Evolutionary conservation across 2,888 invertebrate genomes (phyloP).

Genomic region (Diplolepis rosae): DNA sequence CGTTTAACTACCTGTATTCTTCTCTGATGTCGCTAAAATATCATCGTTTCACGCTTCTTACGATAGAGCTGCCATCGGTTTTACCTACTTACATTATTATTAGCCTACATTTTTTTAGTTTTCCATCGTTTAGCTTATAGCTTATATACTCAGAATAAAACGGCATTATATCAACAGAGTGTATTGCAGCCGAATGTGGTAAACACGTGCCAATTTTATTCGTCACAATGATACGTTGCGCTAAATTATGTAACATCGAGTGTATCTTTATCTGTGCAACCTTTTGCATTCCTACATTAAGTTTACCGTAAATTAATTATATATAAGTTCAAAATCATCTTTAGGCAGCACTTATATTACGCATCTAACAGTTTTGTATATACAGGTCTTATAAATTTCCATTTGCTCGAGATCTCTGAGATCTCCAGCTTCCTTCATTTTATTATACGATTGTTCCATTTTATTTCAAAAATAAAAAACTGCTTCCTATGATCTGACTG

Average conservation of each 20-base stretch:
- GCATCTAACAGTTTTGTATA: conserved; percentile 18
- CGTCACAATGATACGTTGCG: neutral
- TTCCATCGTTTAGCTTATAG: neutral
- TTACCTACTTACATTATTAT: conserved; percentile 26
- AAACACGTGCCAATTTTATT: conserved; percentile 11
- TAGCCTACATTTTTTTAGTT: conserved; percentile 9
- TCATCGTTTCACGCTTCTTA: neutral
- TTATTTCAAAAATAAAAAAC: neutral
- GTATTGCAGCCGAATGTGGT: conserved; percentile 24
- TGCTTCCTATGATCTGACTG: neutral
- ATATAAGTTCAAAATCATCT: conserved; percentile 6
- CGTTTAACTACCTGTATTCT: neutral
- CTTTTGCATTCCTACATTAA: conserved; percentile 22
- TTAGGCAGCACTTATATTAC: conserved; percentile 6
- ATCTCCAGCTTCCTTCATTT: neutral
- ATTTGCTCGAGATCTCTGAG: conserved; percentile 6
- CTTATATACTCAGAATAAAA: conserved; percentile 14
- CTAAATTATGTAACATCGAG: conserved; percentile 23
- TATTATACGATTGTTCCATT: neutral
- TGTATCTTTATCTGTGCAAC: conserved; percentile 26
- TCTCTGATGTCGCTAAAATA: neutral
- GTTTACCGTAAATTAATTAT: conserved; percentile 24
- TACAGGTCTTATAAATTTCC: conserved; percentile 1
- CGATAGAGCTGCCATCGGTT: conserved; percentile 18
- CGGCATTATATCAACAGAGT: conserved; percentile 14